Base-by-base conservation (phyloP, 2,113 vertebrate species). In the Gymnogyps californianus region DNA sequence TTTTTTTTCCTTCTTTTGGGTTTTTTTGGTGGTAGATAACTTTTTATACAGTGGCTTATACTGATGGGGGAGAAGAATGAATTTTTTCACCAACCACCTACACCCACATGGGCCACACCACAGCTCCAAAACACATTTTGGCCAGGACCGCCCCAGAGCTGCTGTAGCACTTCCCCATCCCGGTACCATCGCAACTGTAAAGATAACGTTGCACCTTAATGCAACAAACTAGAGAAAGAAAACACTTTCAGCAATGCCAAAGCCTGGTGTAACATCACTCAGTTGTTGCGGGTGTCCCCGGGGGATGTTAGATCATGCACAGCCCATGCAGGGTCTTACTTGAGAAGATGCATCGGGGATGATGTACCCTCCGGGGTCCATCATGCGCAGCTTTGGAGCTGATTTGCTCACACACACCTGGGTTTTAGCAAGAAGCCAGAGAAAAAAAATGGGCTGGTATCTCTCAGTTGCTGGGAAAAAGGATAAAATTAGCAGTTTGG, bases 321-420 rank as follows among this genome's bases (percentile, higher is more conserved):
- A 61, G 40, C 12, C 14, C 83, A 67, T 11, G 17, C 38, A 51
- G 16, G 28, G 28, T 38, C 47, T 44, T 38, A 13, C n/a, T 49
- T 1, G 0, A 38, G 31, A 69, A 69, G 62, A 55, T 8, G 11
- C 32, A 51, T 2, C 0, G 0, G 18, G 28, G 8, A 13, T 0
- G 4, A 61, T 0, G 3, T 15, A 49, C 32, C 3, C 4, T 1
- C 3, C 0, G 0, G 25, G 20, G 8, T 32, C 11, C 13, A 10
- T 19, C 19, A 51, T 20, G 22, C 0, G 0, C 32, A 42, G n/a
- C 12, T 47, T 16, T 10, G 1, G 32, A 59, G 58, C 7, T 1
- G 0, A 25, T 64, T 12, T 59, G 25, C 17, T 54, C 52, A 24
- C 20, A 29, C 7, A 11, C 14, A 5, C 3, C 4, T 28, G 24